Evolutionary conservation across 2,888 invertebrate genomes (phyloP).

Genomic region (Ochropleura leucogaster): DNA sequence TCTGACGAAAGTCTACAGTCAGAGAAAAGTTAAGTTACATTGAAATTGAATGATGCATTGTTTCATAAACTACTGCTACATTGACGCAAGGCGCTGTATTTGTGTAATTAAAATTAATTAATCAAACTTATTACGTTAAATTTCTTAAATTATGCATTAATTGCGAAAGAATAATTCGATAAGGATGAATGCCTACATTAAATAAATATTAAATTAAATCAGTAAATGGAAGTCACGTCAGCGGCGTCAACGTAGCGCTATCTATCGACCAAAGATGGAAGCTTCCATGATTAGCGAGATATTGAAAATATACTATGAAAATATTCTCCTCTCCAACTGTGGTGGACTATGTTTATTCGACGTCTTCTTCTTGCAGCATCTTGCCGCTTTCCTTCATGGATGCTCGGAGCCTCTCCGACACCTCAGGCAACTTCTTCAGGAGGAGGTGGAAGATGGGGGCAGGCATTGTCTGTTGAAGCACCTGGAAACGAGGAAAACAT

Average conservation of each 20-base stretch:
- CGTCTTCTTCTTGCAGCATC: slow-evolving; percentile 86
- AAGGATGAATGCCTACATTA: slow-evolving; percentile 39
- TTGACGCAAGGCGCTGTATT: slow-evolving; percentile 43
- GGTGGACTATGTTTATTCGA: slow-evolving; percentile 77
- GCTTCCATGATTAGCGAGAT: slow-evolving; percentile 59
- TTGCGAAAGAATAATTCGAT: slow-evolving; percentile 50
- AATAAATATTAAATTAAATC: slow-evolving; percentile 56
- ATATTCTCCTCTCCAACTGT: slow-evolving; percentile 59
- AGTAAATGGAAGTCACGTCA: slow-evolving; percentile 36
- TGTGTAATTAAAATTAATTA: slow-evolving; percentile 51
- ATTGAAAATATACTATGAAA: slow-evolving; percentile 61
- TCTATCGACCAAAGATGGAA: slow-evolving; percentile 58
- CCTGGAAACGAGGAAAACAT: slow-evolving; percentile 78
- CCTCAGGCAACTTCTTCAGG: slow-evolving; percentile 94
- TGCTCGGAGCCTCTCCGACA: slow-evolving; percentile 86
- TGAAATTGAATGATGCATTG: slow-evolving; percentile 31
- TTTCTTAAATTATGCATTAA: slow-evolving; percentile 58
- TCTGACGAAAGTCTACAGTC: slow-evolving; percentile 39
- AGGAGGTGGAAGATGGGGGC: slow-evolving; percentile 98
- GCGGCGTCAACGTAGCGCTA: slow-evolving; percentile 50
- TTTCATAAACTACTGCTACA: slow-evolving; percentile 47
- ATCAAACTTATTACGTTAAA: slow-evolving; percentile 52
- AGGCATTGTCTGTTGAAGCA: slow-evolving; percentile 98
- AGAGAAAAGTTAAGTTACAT: slow-evolving; percentile 56
- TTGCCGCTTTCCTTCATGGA: slow-evolving; percentile 83